These are phyloP conservation scores for Synanthedon tipuliformis DNA, from an alignment of 2,888 invertebrate genomes.

Conservation along the genomic window DNA sequence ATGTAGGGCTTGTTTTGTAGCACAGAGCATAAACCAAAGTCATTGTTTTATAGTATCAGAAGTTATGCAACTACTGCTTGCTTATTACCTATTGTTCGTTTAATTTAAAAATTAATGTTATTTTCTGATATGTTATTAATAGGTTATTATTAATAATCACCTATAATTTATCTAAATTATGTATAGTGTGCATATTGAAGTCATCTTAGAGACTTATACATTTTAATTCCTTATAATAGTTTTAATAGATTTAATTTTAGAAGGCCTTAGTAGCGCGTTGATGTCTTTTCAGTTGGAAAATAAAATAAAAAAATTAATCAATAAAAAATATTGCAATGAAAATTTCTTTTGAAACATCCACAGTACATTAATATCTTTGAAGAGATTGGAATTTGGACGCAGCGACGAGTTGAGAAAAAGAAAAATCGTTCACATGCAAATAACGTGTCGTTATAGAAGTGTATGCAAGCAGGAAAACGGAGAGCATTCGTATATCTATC, in stretches of 20 bases:
- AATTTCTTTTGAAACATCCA: constrained; percentile 6
- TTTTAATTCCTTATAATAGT: too few species aligned
- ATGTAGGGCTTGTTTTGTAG: too few species aligned
- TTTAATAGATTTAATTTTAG: background rate
- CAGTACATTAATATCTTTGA: background rate
- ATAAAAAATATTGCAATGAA: constrained; percentile 5
- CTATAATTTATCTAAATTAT: too few species aligned
- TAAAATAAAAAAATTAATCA: background rate
- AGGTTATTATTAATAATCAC: too few species aligned
- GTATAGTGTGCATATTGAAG: too few species aligned
- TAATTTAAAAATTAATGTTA: too few species aligned
- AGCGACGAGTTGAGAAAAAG: background rate
- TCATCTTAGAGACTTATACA: too few species aligned
- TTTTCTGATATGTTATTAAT: too few species aligned
- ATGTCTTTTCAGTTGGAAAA: constrained; percentile 1
- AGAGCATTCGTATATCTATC: constrained; percentile 50
- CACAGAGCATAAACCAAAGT: too few species aligned
- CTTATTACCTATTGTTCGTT: too few species aligned
- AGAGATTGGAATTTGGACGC: background rate
- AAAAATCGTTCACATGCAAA: constrained; percentile 23
- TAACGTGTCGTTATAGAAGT: constrained; percentile 14
- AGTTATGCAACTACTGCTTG: too few species aligned
- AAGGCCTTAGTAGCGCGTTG: background rate
- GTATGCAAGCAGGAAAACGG: constrained; percentile 14
- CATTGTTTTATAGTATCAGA: too few species aligned